Percentiles rank a stretch among this genome's conserved stretches.
phyloP scores from a whole-genome alignment of 2,113 vertebrate genomes.

The Aspidoscelis tigris region DNA sequence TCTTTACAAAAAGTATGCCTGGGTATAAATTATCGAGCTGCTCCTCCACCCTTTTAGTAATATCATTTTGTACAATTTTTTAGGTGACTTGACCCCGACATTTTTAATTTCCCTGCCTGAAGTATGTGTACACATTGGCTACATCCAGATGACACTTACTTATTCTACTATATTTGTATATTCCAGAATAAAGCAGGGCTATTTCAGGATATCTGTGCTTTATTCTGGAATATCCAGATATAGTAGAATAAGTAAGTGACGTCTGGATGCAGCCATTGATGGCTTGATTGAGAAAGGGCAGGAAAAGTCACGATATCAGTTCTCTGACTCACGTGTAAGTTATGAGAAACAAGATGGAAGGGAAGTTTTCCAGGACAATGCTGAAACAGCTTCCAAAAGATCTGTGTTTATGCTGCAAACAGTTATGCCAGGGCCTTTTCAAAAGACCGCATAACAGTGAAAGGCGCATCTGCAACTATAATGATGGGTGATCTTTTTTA shows the following conservation, averaged over 20 bases:
- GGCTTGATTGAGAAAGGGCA: background rate
- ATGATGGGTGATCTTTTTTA: background rate
- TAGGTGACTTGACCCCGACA: background rate
- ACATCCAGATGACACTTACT: too few relatives aligned
- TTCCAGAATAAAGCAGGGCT: too few relatives aligned
- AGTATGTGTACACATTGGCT: background rate
- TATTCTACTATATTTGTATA: too few relatives aligned
- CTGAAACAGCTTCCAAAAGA: background rate
- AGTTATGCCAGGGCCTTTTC: background rate
- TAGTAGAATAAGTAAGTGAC: too few relatives aligned
- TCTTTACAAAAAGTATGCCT: background rate
- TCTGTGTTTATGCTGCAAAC: background rate
- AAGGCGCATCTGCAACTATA: background rate
- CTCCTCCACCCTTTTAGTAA: background rate
- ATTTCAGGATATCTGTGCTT: too few relatives aligned
- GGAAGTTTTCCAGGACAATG: background rate
- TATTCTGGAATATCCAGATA: too few relatives aligned
- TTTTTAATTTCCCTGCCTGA: background rate
- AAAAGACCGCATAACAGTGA: background rate
- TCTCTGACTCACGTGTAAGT: background rate
- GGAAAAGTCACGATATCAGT: background rate
- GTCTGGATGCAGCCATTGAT: too few relatives aligned
- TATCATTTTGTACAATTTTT: background rate
- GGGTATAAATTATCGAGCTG: background rate
- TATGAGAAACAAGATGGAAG: background rate